Conservation (phyloP, 2,888 invertebrate genomes). For the Oscheius sp. region DNA sequence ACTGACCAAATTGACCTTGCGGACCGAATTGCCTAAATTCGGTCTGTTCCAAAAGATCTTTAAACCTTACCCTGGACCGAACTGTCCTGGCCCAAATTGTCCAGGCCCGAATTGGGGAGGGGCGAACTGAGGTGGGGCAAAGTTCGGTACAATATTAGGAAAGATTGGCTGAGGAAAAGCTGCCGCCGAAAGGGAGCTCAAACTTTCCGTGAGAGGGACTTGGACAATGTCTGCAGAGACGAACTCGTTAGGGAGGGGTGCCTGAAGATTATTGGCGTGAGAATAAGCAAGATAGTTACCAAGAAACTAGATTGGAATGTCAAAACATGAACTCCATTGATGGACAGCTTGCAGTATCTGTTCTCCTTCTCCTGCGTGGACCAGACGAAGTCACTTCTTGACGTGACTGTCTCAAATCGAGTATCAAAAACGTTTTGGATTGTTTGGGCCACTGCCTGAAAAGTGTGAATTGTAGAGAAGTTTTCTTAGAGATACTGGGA, state of each 20-base stretch:
- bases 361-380: not conserved
- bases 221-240: not conserved
- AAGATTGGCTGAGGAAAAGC: not conserved
- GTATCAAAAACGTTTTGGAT: slow-evolving; percentile 1
- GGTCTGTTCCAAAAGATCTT: too few relatives aligned
- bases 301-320: slow-evolving; percentile 13
- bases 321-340: slow-evolving; percentile 4
- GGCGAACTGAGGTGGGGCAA: not conserved
- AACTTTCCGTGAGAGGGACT: not conserved
- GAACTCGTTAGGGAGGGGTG: not conserved
- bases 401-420: slow-evolving; percentile 16
- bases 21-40: too few relatives aligned
- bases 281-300: not conserved
- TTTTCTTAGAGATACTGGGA: too few relatives aligned
- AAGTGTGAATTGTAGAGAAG: too few relatives aligned
- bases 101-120: slow-evolving; percentile 1
- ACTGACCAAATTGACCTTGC: too few relatives aligned
- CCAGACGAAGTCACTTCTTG: slow-evolving; percentile 17
- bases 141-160: not conserved
- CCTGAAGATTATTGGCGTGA: not conserved
- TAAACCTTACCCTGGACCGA: not conserved
- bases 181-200: not conserved
- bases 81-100: slow-evolving; percentile 9
- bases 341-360: slow-evolving; percentile 6
- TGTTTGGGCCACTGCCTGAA: not conserved